Evolutionary conservation across 1,140 invertebrate species (phyloP).

Genomic region (Archivesica marissinica): DNA sequence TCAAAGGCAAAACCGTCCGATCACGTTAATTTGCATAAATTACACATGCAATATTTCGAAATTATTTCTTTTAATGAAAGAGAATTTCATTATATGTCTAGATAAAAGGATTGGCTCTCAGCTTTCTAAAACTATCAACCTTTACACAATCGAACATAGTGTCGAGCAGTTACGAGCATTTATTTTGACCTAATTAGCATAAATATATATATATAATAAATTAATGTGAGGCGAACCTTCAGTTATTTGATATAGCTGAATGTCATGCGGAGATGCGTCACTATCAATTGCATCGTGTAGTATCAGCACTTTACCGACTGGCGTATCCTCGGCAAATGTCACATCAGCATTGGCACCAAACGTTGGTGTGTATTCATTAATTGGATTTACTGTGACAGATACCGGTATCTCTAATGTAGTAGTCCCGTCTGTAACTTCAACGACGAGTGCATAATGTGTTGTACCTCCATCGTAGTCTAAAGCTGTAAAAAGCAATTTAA

Average conservation of each 20-base stretch:
- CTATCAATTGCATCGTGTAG: slow-evolving; percentile 70
- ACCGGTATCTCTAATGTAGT: slow-evolving; percentile 64
- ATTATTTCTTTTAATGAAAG: neutral
- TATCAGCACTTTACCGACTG: slow-evolving; percentile 51
- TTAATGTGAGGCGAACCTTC: slow-evolving; percentile 60
- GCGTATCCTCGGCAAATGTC: slow-evolving; percentile 64
- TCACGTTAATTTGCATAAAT: no score
- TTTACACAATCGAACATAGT: no score
- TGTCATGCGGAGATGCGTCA: slow-evolving; percentile 67
- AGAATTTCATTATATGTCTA: neutral
- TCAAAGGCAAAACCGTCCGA: no score
- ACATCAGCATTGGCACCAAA: slow-evolving; percentile 60
- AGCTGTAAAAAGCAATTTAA: no score
- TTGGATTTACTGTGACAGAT: slow-evolving; percentile 59
- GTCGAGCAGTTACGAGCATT: no score
- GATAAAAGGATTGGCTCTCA: no score
- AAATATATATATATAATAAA: no score
- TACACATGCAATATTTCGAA: no score
- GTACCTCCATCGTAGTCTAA: slow-evolving; percentile 73
- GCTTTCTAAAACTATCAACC: no score
- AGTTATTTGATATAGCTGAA: slow-evolving; percentile 63
- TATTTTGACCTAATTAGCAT: neutral
- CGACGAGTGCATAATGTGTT: slow-evolving; percentile 64
- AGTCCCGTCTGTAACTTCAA: slow-evolving; percentile 65
- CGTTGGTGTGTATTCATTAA: slow-evolving; percentile 69